Evolutionary conservation across 2,797 vertebrate species (phyloP).

Genomic region (Sebastes diaconus): DNA sequence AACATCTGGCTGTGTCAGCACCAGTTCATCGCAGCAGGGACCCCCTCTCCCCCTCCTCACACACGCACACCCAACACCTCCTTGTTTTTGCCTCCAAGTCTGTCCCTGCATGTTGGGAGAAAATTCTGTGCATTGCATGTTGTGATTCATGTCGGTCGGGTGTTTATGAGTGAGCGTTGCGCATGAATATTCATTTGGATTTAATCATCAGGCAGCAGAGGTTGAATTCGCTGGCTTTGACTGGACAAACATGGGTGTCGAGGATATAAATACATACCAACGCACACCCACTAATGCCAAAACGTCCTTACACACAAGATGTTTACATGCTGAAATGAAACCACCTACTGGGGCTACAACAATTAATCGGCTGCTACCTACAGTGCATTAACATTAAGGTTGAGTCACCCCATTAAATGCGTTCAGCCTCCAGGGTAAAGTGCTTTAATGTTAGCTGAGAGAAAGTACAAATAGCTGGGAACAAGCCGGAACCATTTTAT

Average conservation of each 20-base stretch:
- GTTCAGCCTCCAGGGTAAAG: slow-evolving; percentile 56
- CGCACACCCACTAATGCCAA: slow-evolving; percentile 12
- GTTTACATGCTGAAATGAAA: slow-evolving; percentile 56
- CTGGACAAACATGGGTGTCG: slow-evolving; percentile 6
- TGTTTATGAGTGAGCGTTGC: slow-evolving; percentile 5
- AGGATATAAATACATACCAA: slow-evolving; percentile 5
- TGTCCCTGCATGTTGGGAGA: slow-evolving; percentile 20
- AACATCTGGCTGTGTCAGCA: slow-evolving; percentile 81
- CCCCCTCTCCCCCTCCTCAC: neutral
- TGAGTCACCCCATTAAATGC: slow-evolving; percentile 68
- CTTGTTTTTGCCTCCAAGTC: slow-evolving; percentile 1
- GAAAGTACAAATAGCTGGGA: slow-evolving; percentile 51
- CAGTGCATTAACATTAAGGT: slow-evolving; percentile 68
- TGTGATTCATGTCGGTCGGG: neutral
- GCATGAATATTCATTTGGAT: slow-evolving; percentile 36
- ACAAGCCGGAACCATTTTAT: slow-evolving; percentile 37
- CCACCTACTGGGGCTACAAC: slow-evolving; percentile 47
- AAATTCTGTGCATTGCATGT: neutral
- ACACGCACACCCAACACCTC: neutral
- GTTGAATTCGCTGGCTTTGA: slow-evolving; percentile 6
- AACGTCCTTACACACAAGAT: slow-evolving; percentile 34
- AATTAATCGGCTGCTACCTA: slow-evolving; percentile 63
- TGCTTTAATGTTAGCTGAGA: slow-evolving; percentile 42
- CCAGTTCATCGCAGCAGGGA: slow-evolving; percentile 73
- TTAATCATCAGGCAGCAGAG: slow-evolving; percentile 24